Percentiles rank a stretch among this genome's conserved stretches.
These are phyloP conservation scores for Heteromormyrus szaboi DNA, from an alignment of 2,797 vertebrate genomes.

Conservation along the genomic window DNA sequence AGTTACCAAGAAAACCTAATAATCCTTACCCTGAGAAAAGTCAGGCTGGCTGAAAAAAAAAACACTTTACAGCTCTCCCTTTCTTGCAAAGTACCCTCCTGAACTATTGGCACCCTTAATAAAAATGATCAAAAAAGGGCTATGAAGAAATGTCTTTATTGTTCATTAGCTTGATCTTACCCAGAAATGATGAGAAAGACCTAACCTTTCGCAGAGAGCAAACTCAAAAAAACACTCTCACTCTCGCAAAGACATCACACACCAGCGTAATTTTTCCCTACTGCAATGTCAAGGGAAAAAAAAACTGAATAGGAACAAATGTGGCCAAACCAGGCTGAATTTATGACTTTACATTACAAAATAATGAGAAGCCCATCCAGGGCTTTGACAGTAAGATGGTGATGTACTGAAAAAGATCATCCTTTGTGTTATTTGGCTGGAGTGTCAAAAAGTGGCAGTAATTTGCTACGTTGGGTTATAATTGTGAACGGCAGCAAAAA, in stretches of 20 bases:
- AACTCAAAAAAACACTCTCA: neutral
- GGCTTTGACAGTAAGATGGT: neutral
- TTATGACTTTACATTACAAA: neutral
- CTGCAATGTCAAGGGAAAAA: neutral
- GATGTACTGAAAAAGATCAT: neutral
- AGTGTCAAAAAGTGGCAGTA: neutral
- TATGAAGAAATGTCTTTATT: neutral
- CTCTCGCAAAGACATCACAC: neutral
- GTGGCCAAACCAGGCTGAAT: neutral
- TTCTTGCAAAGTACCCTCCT: neutral
- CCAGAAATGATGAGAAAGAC: neutral
- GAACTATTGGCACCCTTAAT: neutral
- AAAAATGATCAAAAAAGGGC: neutral
- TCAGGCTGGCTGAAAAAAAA: neutral
- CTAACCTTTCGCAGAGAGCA: neutral
- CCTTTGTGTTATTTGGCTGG: neutral
- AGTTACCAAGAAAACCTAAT: slow-evolving; percentile 37
- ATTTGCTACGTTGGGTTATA: neutral
- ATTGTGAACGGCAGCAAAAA: neutral
- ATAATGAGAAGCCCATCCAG: neutral
- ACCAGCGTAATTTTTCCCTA: neutral
- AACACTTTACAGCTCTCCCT: neutral
- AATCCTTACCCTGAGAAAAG: neutral
- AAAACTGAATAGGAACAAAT: neutral
- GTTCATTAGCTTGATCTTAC: neutral